Base-by-base conservation (phyloP, 2,113 vertebrate species). In the Scomber colias region DNA sequence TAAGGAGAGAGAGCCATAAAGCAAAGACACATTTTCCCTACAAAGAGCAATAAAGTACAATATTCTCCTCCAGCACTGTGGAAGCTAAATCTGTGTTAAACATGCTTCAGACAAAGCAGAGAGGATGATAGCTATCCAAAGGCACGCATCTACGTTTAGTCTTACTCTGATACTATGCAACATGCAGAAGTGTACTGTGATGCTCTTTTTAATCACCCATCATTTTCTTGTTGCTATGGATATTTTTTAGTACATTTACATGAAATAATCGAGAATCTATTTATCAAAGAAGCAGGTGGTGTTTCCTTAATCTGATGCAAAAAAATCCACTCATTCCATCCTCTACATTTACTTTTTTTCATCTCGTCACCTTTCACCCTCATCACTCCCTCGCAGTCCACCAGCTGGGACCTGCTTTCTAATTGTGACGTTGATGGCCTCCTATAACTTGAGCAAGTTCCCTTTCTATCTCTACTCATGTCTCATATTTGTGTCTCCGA, bases 371-470 rank as follows among this genome's bases (percentile, higher is more conserved):
- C 14, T 31, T 61, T 62, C 17, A 5, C 24, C 54, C 46, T 9
- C 56, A 21, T 75, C 67, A 59, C 31, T 76, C 27, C 14, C 10
- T 73, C 61, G 14, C 9, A 51, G 44, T 56, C 60, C 57, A 66
- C 46, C 81, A 78, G 82, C 82, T 82, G 88, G 65, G 73, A 68
- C 71, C 72, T 56, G 60, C 71, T 81, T 69, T 67, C 61, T 72
- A 72, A 67, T 68, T 79, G 57, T 62, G n/a, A 66, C 56, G 85
- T 21, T 72, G 79, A 71, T 60, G 61, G 16, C 73, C 44, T 75
- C 44, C 1, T 14, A 21, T 16, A 53, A 44, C 61, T 67, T 75
- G 62, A 71, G 62, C 1, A 0, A 4, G 0, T 27, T 62, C 40
- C 60, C 48, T 40, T 30, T 66, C 65, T 62, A 11, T 55, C 35